Conservation (phyloP, 2,797 vertebrate genomes). For the Bradypodion ventrale region DNA sequence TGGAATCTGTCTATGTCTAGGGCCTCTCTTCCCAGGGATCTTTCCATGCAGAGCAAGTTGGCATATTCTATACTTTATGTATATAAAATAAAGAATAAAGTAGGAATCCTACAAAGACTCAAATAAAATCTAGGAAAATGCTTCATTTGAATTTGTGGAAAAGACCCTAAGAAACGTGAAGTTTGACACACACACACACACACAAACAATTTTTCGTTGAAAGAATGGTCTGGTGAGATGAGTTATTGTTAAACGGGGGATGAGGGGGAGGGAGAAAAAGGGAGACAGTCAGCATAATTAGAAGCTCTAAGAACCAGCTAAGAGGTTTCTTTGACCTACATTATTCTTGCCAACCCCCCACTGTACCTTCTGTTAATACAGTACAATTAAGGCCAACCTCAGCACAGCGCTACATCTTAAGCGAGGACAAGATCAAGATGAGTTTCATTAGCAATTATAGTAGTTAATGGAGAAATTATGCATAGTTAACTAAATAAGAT, state of each 20-base stretch:
- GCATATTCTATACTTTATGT: too few relatives aligned
- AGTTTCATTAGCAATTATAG: constrained; percentile 44
- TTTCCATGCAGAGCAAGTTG: too few relatives aligned
- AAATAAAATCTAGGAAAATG: background rate
- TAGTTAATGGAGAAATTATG: constrained; percentile 3
- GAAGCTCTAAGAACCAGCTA: background rate
- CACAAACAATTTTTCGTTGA: too few relatives aligned
- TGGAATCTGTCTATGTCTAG: too few relatives aligned
- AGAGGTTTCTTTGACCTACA: constrained; percentile 35
- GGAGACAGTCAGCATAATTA: accelerated
- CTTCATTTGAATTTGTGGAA: background rate
- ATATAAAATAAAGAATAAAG: too few relatives aligned
- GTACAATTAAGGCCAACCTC: background rate
- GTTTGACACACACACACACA: too few relatives aligned
- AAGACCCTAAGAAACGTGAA: background rate
- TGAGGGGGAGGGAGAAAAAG: accelerated
- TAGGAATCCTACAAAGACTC: background rate
- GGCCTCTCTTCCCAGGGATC: too few relatives aligned
- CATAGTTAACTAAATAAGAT: constrained; percentile 19
- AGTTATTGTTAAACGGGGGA: background rate
- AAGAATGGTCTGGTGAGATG: background rate
- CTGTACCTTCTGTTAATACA: accelerated
- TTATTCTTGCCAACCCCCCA: background rate
- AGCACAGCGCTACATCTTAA: accelerated
- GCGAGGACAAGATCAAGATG: accelerated